Percentiles rank a stretch among this genome's conserved stretches.
Conservation (phyloP, 2,888 invertebrate genomes). For the Hirtodrosophila duncani region DNA sequence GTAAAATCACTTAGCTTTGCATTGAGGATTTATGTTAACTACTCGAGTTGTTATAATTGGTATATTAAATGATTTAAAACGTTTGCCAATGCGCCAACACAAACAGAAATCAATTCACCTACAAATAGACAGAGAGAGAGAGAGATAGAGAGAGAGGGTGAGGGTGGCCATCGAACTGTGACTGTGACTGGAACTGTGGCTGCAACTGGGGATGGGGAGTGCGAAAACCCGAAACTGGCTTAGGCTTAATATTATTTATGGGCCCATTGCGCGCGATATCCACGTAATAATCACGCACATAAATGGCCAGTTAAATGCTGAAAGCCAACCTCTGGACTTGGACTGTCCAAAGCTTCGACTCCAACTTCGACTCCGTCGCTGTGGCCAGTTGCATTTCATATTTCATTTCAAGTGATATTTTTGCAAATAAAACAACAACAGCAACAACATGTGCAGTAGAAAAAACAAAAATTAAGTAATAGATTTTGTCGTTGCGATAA, state of each 20-base stretch:
- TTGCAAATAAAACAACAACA: too few relatives aligned
- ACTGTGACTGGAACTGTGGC: constrained; percentile 43
- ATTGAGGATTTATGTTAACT: constrained; percentile 76
- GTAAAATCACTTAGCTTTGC: constrained; percentile 60
- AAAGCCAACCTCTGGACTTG: constrained; percentile 39
- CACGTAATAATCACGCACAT: constrained; percentile 73
- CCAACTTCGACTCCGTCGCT: constrained; percentile 3
- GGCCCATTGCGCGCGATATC: constrained; percentile 64
- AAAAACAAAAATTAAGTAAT: constrained; percentile 70
- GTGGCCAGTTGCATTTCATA: constrained; percentile 63
- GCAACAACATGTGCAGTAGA: constrained; percentile 63
- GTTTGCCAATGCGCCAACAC: constrained; percentile 65
- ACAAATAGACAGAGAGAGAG: not conserved
- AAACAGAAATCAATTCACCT: constrained; percentile 66
- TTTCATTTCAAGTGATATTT: constrained; percentile 66
- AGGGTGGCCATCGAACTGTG: constrained; percentile 33
- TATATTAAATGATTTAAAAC: constrained; percentile 78
- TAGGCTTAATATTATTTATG: constrained; percentile 69
- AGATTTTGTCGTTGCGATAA: constrained; percentile 71
- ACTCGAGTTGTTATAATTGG: constrained; percentile 77
- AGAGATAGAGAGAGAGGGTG: constrained; percentile 40
- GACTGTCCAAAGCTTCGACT: constrained; percentile 9
- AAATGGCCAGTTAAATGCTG: constrained; percentile 66
- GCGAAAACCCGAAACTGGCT: constrained; percentile 50
- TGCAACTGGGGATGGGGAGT: constrained; percentile 9